These are phyloP conservation scores for Malthinus seriepunctatus DNA, from an alignment of 2,888 invertebrate genomes.

Conservation along the genomic window DNA sequence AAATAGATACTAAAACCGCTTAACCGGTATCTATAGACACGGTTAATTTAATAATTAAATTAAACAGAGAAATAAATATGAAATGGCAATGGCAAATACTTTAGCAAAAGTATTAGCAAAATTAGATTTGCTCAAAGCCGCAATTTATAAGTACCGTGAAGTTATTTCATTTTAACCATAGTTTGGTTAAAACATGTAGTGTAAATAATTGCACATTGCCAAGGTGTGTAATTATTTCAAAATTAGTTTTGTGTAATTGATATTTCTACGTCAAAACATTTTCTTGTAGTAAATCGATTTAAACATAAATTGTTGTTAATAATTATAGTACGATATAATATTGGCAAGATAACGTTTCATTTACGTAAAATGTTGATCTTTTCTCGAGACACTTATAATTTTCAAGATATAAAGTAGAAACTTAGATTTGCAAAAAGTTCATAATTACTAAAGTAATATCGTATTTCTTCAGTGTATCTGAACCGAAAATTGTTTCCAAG, in stretches of 20 bases:
- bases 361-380: too few relatives aligned
- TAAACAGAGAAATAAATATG: too few relatives aligned
- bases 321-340: too few relatives aligned
- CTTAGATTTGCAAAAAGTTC: conserved; percentile 26
- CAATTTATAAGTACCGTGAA: too few relatives aligned
- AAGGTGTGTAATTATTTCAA: conserved; percentile 4
- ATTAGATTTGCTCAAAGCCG: too few relatives aligned
- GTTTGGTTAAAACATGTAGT: conserved; percentile 4
- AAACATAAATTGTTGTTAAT: conserved; percentile 1
- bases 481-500: conserved; percentile 49
- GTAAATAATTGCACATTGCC: conserved; percentile 3
- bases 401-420: conserved; percentile 17
- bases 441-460: conserved; percentile 28
- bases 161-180: background rate
- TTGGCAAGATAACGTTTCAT: too few relatives aligned
- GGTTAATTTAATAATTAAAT: too few relatives aligned
- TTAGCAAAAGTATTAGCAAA: too few relatives aligned
- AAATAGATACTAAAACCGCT: too few relatives aligned
- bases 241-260: conserved; percentile 1
- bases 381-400: conserved; percentile 7
- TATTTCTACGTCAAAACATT: conserved; percentile 1
- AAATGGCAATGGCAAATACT: too few relatives aligned
- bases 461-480: conserved; percentile 37
- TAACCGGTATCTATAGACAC: too few relatives aligned
- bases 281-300: background rate